Conservation (phyloP, 2,888 invertebrate species). For the Nyleta sp. region DNA sequence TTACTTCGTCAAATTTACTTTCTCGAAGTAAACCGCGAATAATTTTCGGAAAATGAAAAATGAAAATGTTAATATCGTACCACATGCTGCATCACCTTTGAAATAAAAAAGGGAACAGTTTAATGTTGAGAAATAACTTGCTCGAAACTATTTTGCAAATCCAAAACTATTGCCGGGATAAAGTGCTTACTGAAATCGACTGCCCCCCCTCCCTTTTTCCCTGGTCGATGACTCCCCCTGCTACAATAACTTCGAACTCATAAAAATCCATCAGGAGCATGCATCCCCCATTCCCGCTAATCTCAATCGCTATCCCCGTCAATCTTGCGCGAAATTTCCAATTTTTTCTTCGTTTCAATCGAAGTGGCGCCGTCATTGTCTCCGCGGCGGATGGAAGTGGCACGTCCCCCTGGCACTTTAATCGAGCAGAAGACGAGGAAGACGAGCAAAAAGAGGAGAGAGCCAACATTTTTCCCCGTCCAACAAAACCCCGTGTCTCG, state of each 20-base stretch:
- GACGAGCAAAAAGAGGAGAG: neutral
- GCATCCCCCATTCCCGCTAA: conserved; percentile 11
- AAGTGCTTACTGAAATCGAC: conserved; percentile 11
- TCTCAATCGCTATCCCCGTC: conserved; percentile 28
- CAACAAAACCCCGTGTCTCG: conserved; percentile 42
- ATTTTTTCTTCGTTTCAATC: conserved; percentile 42
- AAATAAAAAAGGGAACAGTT: too few species aligned
- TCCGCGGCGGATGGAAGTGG: conserved; percentile 41
- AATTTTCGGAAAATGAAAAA: too few species aligned
- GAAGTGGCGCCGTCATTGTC: conserved; percentile 46
- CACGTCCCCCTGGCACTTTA: conserved; percentile 41
- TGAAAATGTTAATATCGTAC: too few species aligned
- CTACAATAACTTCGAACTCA: conserved; percentile 9
- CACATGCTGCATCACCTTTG: too few species aligned
- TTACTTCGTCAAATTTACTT: too few species aligned
- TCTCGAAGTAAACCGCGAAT: too few species aligned
- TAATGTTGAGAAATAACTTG: too few species aligned
- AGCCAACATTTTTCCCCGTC: conserved; percentile 29
- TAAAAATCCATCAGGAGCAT: conserved; percentile 32
- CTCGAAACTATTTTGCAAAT: too few species aligned
- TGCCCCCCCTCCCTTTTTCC: too few species aligned
- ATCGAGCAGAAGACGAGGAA: conserved; percentile 44
- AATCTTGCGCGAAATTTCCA: conserved; percentile 37
- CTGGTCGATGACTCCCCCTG: too few species aligned
- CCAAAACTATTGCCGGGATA: neutral